Base-by-base conservation (phyloP, 1,140 invertebrate genomes). In the Hormaphis cornu region DNA sequence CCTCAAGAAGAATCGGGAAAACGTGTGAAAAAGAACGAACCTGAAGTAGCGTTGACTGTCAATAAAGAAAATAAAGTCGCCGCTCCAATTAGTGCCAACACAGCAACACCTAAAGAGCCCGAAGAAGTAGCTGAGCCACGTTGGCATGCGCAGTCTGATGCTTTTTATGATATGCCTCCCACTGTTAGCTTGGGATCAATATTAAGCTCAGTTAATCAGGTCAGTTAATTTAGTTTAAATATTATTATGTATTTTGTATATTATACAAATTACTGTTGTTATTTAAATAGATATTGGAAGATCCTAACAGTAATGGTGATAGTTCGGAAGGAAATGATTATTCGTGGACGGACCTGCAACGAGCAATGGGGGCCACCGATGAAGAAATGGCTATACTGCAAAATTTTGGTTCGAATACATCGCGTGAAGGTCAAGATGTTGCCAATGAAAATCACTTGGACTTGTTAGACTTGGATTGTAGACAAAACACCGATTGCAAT, bases 361-460 rank as follows among this genome's bases (percentile, higher is more conserved):
- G 69, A 35, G 76, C 76, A 35, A 76, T 77, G 74, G 75, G 76
- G 14, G 75, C 74, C 6, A 74, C 74, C 7, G 74, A 76, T 71
- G 76, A 75, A 50, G 75, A 77, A 69, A 76, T 77, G 76, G 73
- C 73, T 12, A 75, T 77, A 53, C 63, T 77, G n/a, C 71, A 75
- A 48, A 74, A 76, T 37, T 72, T 76, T 14, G 76, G 76, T 18
- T 73, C 75, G 69, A 71, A 63, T 28, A 20, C 61, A 20, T 44
- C 61, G 16, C 28, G n/a, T 22, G 28, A 48, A 6, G 18, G 18
- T 22, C 61, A 66, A 66, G 30, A 66, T 48, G 28, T 22, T 16
- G 24, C 28, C 24, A 46, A 28, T 33, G 44, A 50, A 66, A 66
- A 66, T 50, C 2, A 14, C 22, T 33, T 35, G 3, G 2, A 66